Evolutionary conservation across 2,888 invertebrate species (phyloP).

Genomic region (Drosophila kambysellisi): DNA sequence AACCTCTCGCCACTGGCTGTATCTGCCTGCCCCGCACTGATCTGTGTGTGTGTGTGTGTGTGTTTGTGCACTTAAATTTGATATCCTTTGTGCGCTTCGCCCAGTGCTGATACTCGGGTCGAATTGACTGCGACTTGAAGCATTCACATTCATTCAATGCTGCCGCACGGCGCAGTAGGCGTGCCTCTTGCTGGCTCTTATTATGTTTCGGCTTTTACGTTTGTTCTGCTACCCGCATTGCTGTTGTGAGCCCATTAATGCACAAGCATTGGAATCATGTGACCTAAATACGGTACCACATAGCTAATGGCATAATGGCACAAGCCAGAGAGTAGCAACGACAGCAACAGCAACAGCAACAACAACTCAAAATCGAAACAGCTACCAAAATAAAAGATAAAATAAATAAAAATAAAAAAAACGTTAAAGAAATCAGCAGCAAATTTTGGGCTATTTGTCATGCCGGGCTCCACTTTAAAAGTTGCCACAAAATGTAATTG

Average conservation of each 20-base stretch:
- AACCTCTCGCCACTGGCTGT: constrained; percentile 23
- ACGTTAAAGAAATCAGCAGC: constrained; percentile 5
- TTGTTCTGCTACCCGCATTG: constrained; percentile 60
- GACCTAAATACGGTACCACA: constrained; percentile 71
- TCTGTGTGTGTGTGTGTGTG: constrained; percentile 1
- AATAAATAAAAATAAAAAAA: neutral
- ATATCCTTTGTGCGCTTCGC: constrained; percentile 72
- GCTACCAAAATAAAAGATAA: constrained; percentile 33
- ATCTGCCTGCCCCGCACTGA: constrained; percentile 33
- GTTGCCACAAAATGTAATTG: constrained; percentile 75
- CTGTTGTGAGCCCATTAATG: constrained; percentile 60
- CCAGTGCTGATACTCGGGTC: constrained; percentile 39
- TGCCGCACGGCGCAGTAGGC: constrained; percentile 27
- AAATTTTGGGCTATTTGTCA: constrained; percentile 54
- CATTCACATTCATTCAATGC: constrained; percentile 48
- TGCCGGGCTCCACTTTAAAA: constrained; percentile 67
- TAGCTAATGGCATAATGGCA: constrained; percentile 78
- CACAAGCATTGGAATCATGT: constrained; percentile 70
- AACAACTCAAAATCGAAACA: constrained; percentile 61
- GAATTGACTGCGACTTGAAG: constrained; percentile 68
- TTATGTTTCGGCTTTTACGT: constrained; percentile 64
- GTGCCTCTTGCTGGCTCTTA: constrained; percentile 55
- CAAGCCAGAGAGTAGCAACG: constrained; percentile 42
- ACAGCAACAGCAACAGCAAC: constrained; percentile 19
- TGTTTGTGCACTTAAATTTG: constrained; percentile 78